phyloP scores from a whole-genome alignment of 2,888 invertebrate genomes.

The Parapristionchus giblindavisi region DNA sequence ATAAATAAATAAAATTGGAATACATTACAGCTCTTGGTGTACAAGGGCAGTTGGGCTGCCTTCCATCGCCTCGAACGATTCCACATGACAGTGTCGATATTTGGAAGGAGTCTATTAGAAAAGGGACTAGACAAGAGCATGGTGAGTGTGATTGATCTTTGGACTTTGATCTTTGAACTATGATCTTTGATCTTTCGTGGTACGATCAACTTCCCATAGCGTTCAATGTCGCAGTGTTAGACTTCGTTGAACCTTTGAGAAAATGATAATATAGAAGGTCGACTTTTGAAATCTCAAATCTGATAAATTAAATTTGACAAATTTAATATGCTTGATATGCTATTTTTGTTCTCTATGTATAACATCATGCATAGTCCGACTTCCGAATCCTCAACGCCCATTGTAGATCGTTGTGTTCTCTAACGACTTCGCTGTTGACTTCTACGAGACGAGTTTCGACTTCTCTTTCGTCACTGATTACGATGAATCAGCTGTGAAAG shows the following conservation, averaged over 20 bases:
- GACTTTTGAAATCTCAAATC: too few species aligned
- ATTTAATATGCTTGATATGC: too few species aligned
- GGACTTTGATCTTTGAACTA: neutral
- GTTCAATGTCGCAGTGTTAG: too few species aligned
- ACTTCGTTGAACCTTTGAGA: too few species aligned
- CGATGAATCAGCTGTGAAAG: neutral
- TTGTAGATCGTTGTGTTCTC: constrained; percentile 3
- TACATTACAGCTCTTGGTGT: constrained; percentile 8
- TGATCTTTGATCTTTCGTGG: too few species aligned
- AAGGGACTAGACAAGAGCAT: constrained; percentile 27
- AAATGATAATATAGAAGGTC: neutral
- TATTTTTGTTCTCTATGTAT: too few species aligned
- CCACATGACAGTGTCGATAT: neutral
- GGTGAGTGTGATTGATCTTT: neutral
- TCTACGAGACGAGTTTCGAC: constrained; percentile 12
- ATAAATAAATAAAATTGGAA: too few species aligned
- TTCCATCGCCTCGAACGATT: constrained; percentile 22
- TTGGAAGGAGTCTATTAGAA: neutral
- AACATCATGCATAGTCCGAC: too few species aligned
- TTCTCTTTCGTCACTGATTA: constrained; percentile 30
- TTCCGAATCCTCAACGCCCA: neutral
- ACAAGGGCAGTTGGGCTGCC: constrained; percentile 24
- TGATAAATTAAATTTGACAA: too few species aligned
- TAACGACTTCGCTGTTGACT: constrained; percentile 28
- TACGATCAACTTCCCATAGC: too few species aligned